Evolutionary conservation across 2,888 invertebrate genomes (phyloP), one percentile per base, ranked within the genome.

Genomic region (Cataglyphis livida): DNA sequence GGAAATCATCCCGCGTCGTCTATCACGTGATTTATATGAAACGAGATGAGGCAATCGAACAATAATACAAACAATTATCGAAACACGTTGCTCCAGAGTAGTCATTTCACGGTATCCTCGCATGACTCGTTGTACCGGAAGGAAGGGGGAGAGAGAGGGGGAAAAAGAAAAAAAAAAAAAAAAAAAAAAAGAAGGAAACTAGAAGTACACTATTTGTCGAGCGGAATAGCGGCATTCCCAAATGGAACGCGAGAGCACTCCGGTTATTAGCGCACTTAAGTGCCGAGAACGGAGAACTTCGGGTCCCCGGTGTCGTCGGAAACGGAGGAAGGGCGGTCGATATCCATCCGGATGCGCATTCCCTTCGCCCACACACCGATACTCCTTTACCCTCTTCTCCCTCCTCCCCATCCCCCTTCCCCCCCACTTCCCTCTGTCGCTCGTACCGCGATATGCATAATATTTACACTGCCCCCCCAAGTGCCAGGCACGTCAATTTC

Each of bases 201-300:
- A 18, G 35, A 10, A 38, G 66, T 70, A 59, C 59, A 78, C 70
- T 78, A 78, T 79, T 79, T 76, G 73, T 81, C 64, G 81, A 28
- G 41, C 61, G 51, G 51, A 81, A 68, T 62, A 64, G 54, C 79
- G 81, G 81, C 54, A 74, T 75, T 51, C 81, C 75, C 51, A 75
- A 75, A 81, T 81, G 81, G 75, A 81, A 81, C 64, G 76, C 64
- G 62, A 62, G 81, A 81, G 81, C 81, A 79, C 78, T 79, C 78
- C 71, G 78, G 78, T 79, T 79, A 79, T 79, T 79, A 79, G 78
- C 78, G 78, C 78, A 79, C 78, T 79, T 79, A 79, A 79, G 78
- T 79, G 78, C 78, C 78, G 71, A 21, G 21, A 21, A 79, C 78
- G 25, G 78, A 70, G 78, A 79, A 79, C 70, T 79, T 79, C 44